These are phyloP conservation scores for Boloria selene DNA, from an alignment of 2,888 invertebrate genomes.

Conservation along the genomic window DNA sequence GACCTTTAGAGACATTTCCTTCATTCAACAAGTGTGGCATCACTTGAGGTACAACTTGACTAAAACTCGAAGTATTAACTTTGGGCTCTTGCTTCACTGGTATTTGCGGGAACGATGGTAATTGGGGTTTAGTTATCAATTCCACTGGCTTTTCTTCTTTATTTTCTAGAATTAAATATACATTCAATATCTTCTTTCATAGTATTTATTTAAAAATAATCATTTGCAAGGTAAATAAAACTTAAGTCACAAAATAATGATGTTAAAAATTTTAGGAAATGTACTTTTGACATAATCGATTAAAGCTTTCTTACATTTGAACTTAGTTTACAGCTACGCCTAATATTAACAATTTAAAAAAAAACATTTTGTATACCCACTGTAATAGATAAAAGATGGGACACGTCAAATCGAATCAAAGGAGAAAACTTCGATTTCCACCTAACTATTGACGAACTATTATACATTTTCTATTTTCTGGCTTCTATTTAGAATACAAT, in stretches of 20 bases:
- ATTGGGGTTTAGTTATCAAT: constrained; percentile 1
- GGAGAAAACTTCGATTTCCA: not conserved
- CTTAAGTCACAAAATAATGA: too few species aligned
- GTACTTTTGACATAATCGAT: too few species aligned
- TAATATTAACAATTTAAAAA: too few species aligned
- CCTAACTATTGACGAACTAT: not conserved
- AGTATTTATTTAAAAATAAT: not conserved
- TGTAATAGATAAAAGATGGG: too few species aligned
- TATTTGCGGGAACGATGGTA: constrained; percentile 13
- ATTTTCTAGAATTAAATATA: constrained; percentile 1
- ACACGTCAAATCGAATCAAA: too few species aligned
- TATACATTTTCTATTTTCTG: not conserved
- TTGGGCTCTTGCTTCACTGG: constrained; percentile 6
- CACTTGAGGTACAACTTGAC: constrained; percentile 16
- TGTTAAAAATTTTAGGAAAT: too few species aligned
- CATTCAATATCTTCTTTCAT: not conserved
- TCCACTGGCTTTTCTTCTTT: constrained; percentile 8
- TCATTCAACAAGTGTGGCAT: constrained; percentile 12
- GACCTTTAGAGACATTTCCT: constrained; percentile 29
- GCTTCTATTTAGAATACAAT: too few species aligned
- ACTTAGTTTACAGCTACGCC: too few species aligned
- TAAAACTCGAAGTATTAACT: not conserved
- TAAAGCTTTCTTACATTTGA: too few species aligned
- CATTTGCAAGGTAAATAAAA: too few species aligned
- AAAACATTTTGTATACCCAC: too few species aligned